These are phyloP conservation scores for Stegophylla sp. DNA, from an alignment of 2,888 invertebrate species.

Conservation along the genomic window DNA sequence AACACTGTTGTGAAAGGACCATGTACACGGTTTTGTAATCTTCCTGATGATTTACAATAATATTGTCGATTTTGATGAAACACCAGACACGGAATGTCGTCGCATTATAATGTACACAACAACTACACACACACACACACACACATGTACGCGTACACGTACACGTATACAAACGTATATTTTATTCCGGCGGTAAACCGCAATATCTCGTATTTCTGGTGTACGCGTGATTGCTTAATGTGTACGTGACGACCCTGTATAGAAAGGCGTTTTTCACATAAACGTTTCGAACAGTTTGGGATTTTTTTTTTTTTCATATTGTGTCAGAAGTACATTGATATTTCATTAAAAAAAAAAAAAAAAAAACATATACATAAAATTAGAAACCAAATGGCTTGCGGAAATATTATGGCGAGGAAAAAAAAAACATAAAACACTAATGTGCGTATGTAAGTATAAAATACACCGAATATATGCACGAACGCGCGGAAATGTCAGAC, in stretches of 20 bases:
- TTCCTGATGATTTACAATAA: slow-evolving; percentile 42
- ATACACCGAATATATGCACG: no score
- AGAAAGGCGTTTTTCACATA: slow-evolving; percentile 17
- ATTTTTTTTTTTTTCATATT: not conserved
- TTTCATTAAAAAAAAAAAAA: no score
- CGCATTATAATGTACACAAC: no score
- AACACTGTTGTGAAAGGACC: slow-evolving; percentile 32
- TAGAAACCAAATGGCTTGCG: not conserved
- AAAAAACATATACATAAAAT: not conserved
- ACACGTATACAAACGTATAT: not conserved
- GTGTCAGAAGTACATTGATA: no score
- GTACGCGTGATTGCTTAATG: not conserved
- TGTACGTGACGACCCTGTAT: slow-evolving; percentile 7
- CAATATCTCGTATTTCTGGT: slow-evolving; percentile 33
- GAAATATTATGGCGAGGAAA: not conserved
- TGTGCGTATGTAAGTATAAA: not conserved
- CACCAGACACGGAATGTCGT: not conserved
- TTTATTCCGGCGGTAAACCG: slow-evolving; percentile 33
- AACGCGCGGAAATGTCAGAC: not conserved
- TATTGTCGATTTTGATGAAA: slow-evolving; percentile 41
- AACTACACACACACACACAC: not conserved
- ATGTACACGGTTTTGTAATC: slow-evolving; percentile 36
- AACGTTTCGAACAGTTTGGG: not conserved
- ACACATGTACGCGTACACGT: not conserved
- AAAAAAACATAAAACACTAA: not conserved